Conservation (phyloP, 2,888 invertebrate species). For the Sarcophaga variegata region DNA sequence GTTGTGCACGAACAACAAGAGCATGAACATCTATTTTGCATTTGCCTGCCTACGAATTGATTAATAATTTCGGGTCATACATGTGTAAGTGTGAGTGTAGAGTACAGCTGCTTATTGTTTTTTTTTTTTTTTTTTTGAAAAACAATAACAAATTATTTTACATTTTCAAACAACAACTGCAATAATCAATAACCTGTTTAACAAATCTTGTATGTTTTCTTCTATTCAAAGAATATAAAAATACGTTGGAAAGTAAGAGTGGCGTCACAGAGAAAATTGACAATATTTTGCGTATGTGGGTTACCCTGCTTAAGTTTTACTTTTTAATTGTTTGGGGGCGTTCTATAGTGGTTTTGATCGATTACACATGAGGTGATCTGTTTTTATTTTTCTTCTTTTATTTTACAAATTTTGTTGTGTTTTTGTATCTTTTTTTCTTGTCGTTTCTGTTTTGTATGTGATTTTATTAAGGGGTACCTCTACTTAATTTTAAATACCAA, state of each 20-base stretch:
- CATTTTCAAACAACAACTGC: background rate
- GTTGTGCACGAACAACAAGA: background rate
- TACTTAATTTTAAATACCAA: constrained; percentile 30
- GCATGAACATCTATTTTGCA: constrained; percentile 58
- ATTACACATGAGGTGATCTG: constrained; percentile 68
- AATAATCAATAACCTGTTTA: constrained; percentile 61
- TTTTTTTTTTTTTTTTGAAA: constrained; percentile 1
- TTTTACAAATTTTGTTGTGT: constrained; percentile 9
- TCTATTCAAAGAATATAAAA: background rate
- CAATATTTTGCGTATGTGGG: background rate
- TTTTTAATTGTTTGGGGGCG: constrained; percentile 16
- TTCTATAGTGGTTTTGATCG: constrained; percentile 63
- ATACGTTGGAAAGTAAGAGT: background rate
- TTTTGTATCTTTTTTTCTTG: constrained; percentile 3
- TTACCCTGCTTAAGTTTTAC: background rate
- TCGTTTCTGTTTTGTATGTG: constrained; percentile 14
- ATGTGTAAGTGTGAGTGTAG: background rate
- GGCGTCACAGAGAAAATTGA: background rate
- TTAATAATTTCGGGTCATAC: constrained; percentile 40
- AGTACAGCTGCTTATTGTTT: constrained; percentile 64
- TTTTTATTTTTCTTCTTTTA: constrained; percentile 19
- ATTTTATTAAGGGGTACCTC: constrained; percentile 51
- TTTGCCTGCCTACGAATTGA: constrained; percentile 55
- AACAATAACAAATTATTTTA: constrained; percentile 10
- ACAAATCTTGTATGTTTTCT: constrained; percentile 42